phyloP scores from a whole-genome alignment of 2,797 vertebrate species.

The Microctenopoma lineatum region DNA sequence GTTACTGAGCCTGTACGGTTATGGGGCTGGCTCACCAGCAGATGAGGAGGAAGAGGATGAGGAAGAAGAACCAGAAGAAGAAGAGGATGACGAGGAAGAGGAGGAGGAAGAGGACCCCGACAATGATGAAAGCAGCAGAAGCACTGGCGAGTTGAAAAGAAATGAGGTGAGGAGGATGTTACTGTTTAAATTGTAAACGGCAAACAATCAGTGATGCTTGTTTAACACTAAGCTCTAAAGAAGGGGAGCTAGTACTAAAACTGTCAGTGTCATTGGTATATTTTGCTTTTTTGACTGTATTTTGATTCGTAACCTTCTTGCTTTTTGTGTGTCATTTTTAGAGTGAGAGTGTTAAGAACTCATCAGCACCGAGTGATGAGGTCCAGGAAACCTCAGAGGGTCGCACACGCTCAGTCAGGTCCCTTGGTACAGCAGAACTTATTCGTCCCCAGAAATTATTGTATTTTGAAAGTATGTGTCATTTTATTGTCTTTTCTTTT shows the following conservation, averaged over 20 bases:
- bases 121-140: conserved; percentile 89
- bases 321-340: conserved; percentile 52
- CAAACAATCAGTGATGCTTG: too few relatives aligned
- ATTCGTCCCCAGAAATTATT: conserved; percentile 91
- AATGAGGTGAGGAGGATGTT: conserved; percentile 67
- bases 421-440: conserved; percentile 89
- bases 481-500: neutral
- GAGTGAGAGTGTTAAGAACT: conserved; percentile 88
- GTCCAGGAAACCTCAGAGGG: conserved; percentile 86
- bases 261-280: neutral
- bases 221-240: too few relatives aligned
- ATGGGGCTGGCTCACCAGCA: conserved; percentile 88
- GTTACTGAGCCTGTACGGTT: conserved; percentile 95
- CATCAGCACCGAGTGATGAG: conserved; percentile 87
- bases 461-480: conserved; percentile 93
- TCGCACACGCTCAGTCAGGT: conserved; percentile 86
- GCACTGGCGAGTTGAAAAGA: conserved; percentile 88
- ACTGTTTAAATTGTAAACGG: neutral
- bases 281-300: conserved; percentile 12
- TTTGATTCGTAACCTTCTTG: conserved; percentile 1
- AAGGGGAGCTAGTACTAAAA: neutral
- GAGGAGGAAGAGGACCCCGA: conserved; percentile 86
- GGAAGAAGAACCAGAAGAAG: conserved; percentile 88
- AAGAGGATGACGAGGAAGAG: conserved; percentile 88
- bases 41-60: conserved; percentile 94